Base-by-base conservation (phyloP, 2,888 invertebrate genomes). In the Steromphala cineraria region DNA sequence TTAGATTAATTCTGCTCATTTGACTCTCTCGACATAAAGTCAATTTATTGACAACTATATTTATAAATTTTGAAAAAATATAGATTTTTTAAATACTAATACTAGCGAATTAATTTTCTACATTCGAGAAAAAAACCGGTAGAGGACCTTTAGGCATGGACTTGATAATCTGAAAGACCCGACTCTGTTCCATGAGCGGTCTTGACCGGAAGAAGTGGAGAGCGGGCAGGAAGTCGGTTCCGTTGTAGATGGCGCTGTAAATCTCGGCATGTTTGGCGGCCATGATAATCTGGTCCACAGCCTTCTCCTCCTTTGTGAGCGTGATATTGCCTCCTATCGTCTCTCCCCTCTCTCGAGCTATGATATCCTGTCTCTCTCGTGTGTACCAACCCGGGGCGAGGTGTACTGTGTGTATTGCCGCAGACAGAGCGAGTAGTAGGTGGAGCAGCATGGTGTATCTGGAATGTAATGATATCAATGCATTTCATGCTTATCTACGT, bases 81-180 rank as follows among this genome's bases (percentile, higher is more conserved):
- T n/a, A n/a, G n/a, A n/a, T n/a, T n/a, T n/a, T n/a, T n/a, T n/a
- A n/a, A n/a, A n/a, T n/a, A n/a, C n/a, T n/a, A n/a, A n/a, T n/a
- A n/a, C n/a, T n/a, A n/a, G n/a, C n/a, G n/a, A n/a, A n/a, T n/a
- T n/a, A n/a, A n/a, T n/a, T n/a, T n/a, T n/a, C n/a, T n/a, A n/a
- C 3, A 46, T 7, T 5, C n/a, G 10, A 40, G n/a, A 10, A 75
- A 75, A 21, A 31, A 75, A 55, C 53, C 3, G 8, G 3, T 2
- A n/a, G 7, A 71, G 62, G 67, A 88, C 89, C 89, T 84, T 89
- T 89, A 4, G 89, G 89, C 89, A 89, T 89, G 55, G 75, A 67
- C 40, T 82, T 77, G n/a, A 89, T 83, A 67, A 88, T 82, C 67
- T 84, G 75, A 67, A 85, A 87, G 0, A 86, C 81, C 13, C 28